Conservation (phyloP, 2,888 invertebrate genomes). For the Cerceris rybyensis region DNA sequence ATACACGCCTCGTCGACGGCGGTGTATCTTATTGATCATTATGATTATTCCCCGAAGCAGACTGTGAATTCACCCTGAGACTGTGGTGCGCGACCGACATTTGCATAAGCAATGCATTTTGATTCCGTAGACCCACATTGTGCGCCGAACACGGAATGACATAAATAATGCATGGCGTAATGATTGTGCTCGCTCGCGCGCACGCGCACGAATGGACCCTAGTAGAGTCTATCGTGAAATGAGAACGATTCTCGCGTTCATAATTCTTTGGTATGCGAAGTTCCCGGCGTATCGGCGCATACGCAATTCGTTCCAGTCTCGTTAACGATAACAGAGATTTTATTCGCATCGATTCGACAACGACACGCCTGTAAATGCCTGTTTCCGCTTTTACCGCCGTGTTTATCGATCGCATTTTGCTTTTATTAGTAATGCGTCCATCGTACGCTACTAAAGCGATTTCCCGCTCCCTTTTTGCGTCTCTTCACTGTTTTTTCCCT, state of each 20-base stretch:
- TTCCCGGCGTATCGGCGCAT: slow-evolving; percentile 16
- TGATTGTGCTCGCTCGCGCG: slow-evolving; percentile 63
- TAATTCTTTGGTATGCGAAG: slow-evolving; percentile 60
- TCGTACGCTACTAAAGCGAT: not conserved
- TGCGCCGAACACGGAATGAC: slow-evolving; percentile 71
- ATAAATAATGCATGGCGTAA: slow-evolving; percentile 80
- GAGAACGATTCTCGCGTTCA: slow-evolving; percentile 59
- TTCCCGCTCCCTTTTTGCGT: too few species aligned
- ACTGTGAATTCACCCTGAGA: slow-evolving; percentile 67
- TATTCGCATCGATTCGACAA: slow-evolving; percentile 28
- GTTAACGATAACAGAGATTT: slow-evolving; percentile 43
- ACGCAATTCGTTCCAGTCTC: slow-evolving; percentile 33
- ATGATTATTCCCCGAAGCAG: slow-evolving; percentile 73
- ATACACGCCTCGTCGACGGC: slow-evolving; percentile 58
- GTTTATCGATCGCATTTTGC: slow-evolving; percentile 8
- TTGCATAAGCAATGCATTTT: slow-evolving; percentile 82
- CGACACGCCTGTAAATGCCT: slow-evolving; percentile 1
- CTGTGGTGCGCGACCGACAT: slow-evolving; percentile 74
- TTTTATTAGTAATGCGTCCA: slow-evolving; percentile 11
- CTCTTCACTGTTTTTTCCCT: not conserved
- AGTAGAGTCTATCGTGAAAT: slow-evolving; percentile 46
- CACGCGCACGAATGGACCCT: not conserved
- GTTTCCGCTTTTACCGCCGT: slow-evolving; percentile 29
- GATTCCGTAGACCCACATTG: slow-evolving; percentile 77
- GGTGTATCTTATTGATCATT: slow-evolving; percentile 76